Evolutionary conservation across 2,888 invertebrate genomes (phyloP), one percentile per base, ranked within the genome.

Genomic region (Miltochrista miniata): DNA sequence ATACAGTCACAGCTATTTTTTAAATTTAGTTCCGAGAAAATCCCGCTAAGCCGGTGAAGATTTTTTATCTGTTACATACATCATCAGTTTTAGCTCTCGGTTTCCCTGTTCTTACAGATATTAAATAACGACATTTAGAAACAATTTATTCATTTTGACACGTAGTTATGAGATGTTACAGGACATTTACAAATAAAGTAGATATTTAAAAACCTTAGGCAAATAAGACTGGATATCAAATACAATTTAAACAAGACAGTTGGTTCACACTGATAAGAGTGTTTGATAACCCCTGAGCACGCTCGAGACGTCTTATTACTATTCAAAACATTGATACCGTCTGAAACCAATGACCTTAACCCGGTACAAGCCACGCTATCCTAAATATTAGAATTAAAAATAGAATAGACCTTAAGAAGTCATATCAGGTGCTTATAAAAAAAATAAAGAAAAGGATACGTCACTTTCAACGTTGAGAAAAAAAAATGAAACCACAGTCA

Each of bases 211-310:
- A 24, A 24, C 18, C 18, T 24, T 24, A 24, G 2, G 18, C 18
- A 24, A 24, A 24, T 24, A 24, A 24, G 18, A 24, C 18, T 24
- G 18, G 5, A 24, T 24, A 5, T 2, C 18, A 24, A 2, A 24
- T 24, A 24, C 18, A 24, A 24, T 24, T 24, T 24, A 59, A 66
- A 66, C 55, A 64, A 57, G 45, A 41, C 35, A 45, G 34, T 49
- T 64, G 64, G 61, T 59, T 52, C 41, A 44, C 11, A n/a, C 15
- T 51, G 59, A 67, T 64, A 67, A 63, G 37, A 34, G 44, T 39
- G 41, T 40, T 10, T 35, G 68, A 67, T 68, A 68, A 64, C 59
- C 60, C 45, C 48, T 13, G 30, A 52, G 58, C 51, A 59, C 54
- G 58, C 49, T 61, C 49, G 54, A 51, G 50, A 52, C 18, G 18